Evolutionary conservation across 64 coral and sea anemone genomes (phyloP).

Genomic region (Stichodactyla mertensii): DNA sequence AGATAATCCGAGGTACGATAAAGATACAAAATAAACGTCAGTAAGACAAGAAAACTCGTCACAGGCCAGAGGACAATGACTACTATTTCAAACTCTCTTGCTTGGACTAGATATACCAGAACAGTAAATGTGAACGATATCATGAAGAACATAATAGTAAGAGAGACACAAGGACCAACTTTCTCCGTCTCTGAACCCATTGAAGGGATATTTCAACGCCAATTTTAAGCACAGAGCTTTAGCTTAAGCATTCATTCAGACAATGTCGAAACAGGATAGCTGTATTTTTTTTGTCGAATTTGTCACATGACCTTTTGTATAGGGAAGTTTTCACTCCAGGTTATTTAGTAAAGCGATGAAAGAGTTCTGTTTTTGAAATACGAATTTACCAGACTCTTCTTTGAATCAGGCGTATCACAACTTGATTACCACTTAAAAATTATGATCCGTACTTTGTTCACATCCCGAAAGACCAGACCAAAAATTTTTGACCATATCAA

Average conservation of each 20-base stretch:
- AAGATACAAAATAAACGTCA: conserved; percentile 3
- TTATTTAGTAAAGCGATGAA: not conserved
- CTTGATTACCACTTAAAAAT: no score
- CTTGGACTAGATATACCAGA: conserved; percentile 5
- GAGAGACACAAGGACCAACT: conserved; percentile 15
- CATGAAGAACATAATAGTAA: conserved; percentile 16
- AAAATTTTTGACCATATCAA: no score
- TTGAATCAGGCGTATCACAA: no score
- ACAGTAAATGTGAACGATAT: conserved; percentile 21
- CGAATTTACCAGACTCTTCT: no score
- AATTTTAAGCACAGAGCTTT: not conserved
- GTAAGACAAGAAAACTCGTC: not conserved
- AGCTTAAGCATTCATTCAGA: not conserved
- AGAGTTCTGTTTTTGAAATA: not conserved
- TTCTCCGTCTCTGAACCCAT: conserved; percentile 9
- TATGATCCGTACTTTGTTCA: no score
- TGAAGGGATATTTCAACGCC: not conserved
- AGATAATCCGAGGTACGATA: not conserved
- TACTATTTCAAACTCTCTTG: not conserved
- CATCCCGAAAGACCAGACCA: no score
- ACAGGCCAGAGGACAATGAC: conserved; percentile 7
- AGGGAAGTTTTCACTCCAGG: not conserved
- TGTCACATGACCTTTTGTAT: not conserved
- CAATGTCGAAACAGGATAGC: not conserved
- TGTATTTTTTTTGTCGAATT: not conserved